phyloP scores from a whole-genome alignment of 2,888 invertebrate species.

The Morpho deidamia region DNA sequence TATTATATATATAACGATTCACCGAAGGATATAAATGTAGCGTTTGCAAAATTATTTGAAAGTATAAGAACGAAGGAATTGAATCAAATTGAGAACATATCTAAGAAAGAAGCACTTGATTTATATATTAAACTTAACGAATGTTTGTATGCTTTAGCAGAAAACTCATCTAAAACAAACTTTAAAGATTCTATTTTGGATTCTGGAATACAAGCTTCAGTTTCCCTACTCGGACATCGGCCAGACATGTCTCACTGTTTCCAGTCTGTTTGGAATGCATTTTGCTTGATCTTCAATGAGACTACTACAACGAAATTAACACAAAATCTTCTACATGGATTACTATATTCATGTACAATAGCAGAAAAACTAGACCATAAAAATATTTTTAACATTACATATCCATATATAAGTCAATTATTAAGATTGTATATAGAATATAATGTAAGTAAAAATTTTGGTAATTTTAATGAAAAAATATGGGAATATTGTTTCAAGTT shows the following conservation, averaged over 20 bases:
- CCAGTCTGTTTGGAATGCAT: constrained; percentile 48
- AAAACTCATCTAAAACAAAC: constrained; percentile 41
- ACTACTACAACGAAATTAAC: constrained; percentile 23
- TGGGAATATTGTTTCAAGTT: constrained; percentile 44
- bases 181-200: constrained; percentile 41
- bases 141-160: constrained; percentile 49
- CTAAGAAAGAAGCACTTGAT: constrained; percentile 37
- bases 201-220: constrained; percentile 30
- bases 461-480: constrained; percentile 28
- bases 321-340: constrained; percentile 41
- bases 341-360: constrained; percentile 40
- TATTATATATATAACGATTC: constrained; percentile 42
- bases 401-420: constrained; percentile 52
- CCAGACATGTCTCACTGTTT: constrained; percentile 49
- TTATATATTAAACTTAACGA: constrained; percentile 54
- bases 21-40: constrained; percentile 36
- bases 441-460: constrained; percentile 18
- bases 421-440: constrained; percentile 51
- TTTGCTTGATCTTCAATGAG: constrained; percentile 44
- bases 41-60: constrained; percentile 43
- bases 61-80: constrained; percentile 39
- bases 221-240: constrained; percentile 40
- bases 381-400: constrained; percentile 38
- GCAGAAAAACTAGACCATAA: constrained; percentile 46
- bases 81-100: constrained; percentile 37